Conservation (phyloP, 2,888 invertebrate species). For the Neoitamus cyanurus region DNA sequence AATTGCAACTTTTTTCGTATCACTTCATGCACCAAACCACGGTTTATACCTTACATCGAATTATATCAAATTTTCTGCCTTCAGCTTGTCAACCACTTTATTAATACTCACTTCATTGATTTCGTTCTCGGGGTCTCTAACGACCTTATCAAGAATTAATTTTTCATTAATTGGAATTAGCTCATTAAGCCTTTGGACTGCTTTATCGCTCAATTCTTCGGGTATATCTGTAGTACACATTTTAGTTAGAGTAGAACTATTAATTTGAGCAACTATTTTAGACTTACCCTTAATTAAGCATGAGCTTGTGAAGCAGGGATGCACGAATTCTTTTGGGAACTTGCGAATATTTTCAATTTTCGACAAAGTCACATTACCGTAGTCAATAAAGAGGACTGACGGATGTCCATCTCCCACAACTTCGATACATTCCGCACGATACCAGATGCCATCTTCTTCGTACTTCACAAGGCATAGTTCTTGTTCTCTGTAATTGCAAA, state of each 20-base stretch:
- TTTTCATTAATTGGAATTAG: conserved; percentile 18
- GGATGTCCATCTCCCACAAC: conserved; percentile 63
- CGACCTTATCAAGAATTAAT: neutral
- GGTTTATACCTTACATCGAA: neutral
- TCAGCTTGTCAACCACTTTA: neutral
- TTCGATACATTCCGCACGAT: conserved; percentile 62
- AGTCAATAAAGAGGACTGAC: conserved; percentile 62
- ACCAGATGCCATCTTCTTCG: conserved; percentile 58
- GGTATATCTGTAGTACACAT: conserved; percentile 9
- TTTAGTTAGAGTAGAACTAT: too few species aligned
- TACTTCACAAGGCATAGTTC: conserved; percentile 61
- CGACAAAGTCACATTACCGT: conserved; percentile 60
- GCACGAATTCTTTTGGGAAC: conserved; percentile 61
- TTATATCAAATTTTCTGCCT: conserved; percentile 1
- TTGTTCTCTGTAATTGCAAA: conserved; percentile 55
- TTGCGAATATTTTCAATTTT: conserved; percentile 59
- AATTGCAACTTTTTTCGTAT: too few species aligned
- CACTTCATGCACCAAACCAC: neutral
- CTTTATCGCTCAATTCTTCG: conserved; percentile 1
- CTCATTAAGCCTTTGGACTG: neutral
- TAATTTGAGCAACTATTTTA: neutral
- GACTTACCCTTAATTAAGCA: conserved; percentile 58
- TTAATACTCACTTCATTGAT: conserved; percentile 13
- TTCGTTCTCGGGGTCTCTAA: neutral
- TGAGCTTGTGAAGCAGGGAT: conserved; percentile 59